Evolutionary conservation across 2,113 vertebrate species (phyloP).

Genomic region (Okapia johnstoni): DNA sequence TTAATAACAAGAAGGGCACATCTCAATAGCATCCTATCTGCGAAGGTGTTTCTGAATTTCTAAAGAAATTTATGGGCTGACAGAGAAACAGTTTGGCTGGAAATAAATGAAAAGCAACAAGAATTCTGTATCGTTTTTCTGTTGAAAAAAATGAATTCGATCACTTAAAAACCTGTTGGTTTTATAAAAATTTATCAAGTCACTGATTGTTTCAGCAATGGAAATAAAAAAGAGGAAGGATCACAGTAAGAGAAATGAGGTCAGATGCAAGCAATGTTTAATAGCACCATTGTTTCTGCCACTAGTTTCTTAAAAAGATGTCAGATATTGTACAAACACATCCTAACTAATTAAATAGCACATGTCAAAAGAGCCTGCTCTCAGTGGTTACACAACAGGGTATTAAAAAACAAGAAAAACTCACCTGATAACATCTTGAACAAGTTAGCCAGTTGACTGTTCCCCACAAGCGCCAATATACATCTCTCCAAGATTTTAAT

Average conservation of each 20-base stretch:
- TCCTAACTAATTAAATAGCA: neutral
- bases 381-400: neutral
- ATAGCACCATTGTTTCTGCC: neutral
- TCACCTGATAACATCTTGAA: constrained; percentile 91
- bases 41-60: neutral
- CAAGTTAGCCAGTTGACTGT: constrained; percentile 93
- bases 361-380: neutral
- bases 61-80: neutral
- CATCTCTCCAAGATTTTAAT: constrained; percentile 94
- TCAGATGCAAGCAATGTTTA: neutral
- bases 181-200: constrained; percentile 13
- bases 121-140: neutral
- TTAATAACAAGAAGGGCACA: neutral
- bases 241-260: neutral
- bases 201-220: neutral
- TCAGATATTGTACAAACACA: neutral
- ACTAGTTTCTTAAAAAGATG: neutral
- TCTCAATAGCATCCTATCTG: neutral
- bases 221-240: neutral
- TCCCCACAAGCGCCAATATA: constrained; percentile 98
- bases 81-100: neutral
- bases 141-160: neutral
- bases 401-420: constrained; percentile 10
- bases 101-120: constrained; percentile 9
- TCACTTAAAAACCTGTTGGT: neutral